Evolutionary conservation across 2,888 invertebrate genomes (phyloP).

Genomic region (Caenorhabditis imperialis): DNA sequence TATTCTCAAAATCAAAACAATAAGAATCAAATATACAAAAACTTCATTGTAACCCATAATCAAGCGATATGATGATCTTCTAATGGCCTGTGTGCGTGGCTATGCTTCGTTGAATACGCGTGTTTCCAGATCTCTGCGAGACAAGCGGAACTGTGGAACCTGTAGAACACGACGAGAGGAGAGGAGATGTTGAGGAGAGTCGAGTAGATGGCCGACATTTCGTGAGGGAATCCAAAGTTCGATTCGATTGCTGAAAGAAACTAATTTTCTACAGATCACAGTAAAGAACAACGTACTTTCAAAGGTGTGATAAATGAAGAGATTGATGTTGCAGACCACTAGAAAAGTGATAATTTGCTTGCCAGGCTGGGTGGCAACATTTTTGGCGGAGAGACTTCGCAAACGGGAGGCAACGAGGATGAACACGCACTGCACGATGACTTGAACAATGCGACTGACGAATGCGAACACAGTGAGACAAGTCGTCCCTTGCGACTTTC

Average conservation of each 20-base stretch:
- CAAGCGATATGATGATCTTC: slow-evolving; percentile 41
- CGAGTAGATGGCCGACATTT: slow-evolving; percentile 56
- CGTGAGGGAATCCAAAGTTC: slow-evolving; percentile 56
- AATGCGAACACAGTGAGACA: slow-evolving; percentile 66
- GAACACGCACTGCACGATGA: slow-evolving; percentile 72
- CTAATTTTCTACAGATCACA: slow-evolving; percentile 68
- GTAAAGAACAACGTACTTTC: slow-evolving; percentile 67
- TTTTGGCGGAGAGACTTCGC: slow-evolving; percentile 44
- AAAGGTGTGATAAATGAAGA: slow-evolving; percentile 71
- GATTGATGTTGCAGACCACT: slow-evolving; percentile 72
- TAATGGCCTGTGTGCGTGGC: slow-evolving; percentile 5
- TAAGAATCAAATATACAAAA: slow-evolving; percentile 15
- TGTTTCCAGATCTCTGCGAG: slow-evolving; percentile 68
- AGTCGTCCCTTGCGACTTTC: too few species aligned
- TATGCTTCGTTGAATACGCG: slow-evolving; percentile 53
- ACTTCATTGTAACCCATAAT: slow-evolving; percentile 19
- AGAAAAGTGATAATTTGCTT: slow-evolving; percentile 76
- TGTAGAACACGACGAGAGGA: slow-evolving; percentile 51
- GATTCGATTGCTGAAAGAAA: too few species aligned
- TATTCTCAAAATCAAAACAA: slow-evolving; percentile 2
- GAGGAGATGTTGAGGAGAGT: slow-evolving; percentile 49
- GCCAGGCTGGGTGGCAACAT: slow-evolving; percentile 63
- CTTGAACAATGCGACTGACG: slow-evolving; percentile 69
- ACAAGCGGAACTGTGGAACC: slow-evolving; percentile 67
- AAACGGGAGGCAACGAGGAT: slow-evolving; percentile 65